phyloP scores from a whole-genome alignment of 1,140 invertebrate species.

The Dendroctonus valens region DNA sequence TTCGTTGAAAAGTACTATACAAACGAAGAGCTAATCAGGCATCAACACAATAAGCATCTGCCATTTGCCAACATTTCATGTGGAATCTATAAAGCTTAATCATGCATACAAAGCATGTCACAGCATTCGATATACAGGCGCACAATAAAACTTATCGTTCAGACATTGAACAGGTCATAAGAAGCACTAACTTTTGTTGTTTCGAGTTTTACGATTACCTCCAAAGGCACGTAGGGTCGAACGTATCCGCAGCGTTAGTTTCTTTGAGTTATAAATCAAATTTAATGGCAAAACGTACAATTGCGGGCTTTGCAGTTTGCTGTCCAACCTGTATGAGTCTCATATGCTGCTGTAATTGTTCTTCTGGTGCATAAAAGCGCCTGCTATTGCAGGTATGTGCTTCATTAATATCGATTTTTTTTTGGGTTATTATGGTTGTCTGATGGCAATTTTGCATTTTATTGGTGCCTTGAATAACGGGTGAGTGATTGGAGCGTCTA shows the following conservation, averaged over 20 bases:
- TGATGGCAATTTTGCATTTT: no score
- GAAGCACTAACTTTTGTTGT: conserved; percentile 11
- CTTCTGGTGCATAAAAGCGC: not conserved
- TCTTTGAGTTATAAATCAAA: conserved; percentile 15
- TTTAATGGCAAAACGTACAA: conserved; percentile 13
- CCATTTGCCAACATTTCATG: conserved; percentile 1
- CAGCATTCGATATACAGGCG: conserved; percentile 6
- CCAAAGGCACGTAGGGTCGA: conserved; percentile 11
- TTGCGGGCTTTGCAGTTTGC: conserved; percentile 11
- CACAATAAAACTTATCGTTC: conserved; percentile 18
- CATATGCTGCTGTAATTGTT: not conserved
- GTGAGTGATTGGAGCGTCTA: no score
- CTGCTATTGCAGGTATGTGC: no score
- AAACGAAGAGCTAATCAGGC: no score
- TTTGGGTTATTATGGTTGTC: no score
- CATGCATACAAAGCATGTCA: conserved; percentile 15
- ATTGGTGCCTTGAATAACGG: no score
- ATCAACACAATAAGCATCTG: no score
- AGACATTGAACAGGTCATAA: conserved; percentile 7
- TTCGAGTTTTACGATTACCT: conserved; percentile 10
- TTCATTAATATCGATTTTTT: no score
- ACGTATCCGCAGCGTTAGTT: conserved; percentile 4
- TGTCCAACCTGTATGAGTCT: conserved; percentile 1
- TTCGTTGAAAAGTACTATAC: no score
- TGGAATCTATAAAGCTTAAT: conserved; percentile 5